These are phyloP conservation scores for Trematocara marginatum DNA, from an alignment of 2,113 vertebrate genomes.

Conservation along the genomic window DNA sequence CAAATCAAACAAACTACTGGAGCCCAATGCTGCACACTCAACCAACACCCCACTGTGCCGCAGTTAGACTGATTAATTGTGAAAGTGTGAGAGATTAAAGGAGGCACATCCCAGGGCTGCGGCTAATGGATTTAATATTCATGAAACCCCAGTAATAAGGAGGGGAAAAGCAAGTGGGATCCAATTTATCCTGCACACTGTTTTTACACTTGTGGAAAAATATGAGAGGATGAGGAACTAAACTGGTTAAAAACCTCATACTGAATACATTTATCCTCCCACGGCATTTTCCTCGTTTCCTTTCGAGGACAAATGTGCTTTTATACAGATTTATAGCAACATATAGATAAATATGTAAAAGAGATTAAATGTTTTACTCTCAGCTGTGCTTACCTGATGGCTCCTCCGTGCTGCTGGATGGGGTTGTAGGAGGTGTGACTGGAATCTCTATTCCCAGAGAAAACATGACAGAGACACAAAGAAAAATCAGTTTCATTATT, in stretches of 20 bases:
- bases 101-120: slow-evolving; percentile 36
- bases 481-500: not conserved
- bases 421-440: slow-evolving; percentile 81
- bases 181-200: slow-evolving; percentile 41
- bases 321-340: not conserved
- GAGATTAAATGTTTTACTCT: not conserved
- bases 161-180: slow-evolving; percentile 45
- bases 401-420: slow-evolving; percentile 85
- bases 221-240: not conserved
- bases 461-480: slow-evolving; percentile 7
- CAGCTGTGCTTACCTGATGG: slow-evolving; percentile 79
- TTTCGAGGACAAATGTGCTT: not conserved
- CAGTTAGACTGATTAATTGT: slow-evolving; percentile 67
- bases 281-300: not conserved
- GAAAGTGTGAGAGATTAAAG: slow-evolving; percentile 67
- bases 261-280: not conserved
- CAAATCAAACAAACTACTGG: slow-evolving; percentile 32
- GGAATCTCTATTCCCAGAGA: slow-evolving; percentile 84
- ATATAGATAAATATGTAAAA: not conserved
- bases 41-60: slow-evolving; percentile 54
- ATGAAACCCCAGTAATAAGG: slow-evolving; percentile 45
- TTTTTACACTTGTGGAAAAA: slow-evolving; percentile 28
- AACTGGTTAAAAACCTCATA: not conserved
- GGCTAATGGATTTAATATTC: slow-evolving; percentile 67
- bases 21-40: not conserved